phyloP scores from a whole-genome alignment of 2,113 vertebrate species.

The Phalacrocorax pelagicus region DNA sequence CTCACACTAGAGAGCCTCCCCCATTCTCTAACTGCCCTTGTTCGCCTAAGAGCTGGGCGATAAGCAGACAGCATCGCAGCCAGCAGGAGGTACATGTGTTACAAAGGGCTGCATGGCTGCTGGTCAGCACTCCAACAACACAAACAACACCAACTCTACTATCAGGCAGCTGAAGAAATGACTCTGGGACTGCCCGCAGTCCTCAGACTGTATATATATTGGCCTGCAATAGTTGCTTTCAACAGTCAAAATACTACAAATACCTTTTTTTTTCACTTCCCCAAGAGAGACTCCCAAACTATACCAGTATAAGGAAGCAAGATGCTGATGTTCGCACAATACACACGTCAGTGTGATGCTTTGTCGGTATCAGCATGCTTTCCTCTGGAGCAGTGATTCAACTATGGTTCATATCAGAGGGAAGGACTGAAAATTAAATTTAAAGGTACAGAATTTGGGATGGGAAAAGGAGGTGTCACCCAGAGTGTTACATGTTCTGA shows the following conservation, averaged over 20 bases:
- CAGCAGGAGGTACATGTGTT: not conserved
- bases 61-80: not conserved
- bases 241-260: not conserved
- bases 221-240: not conserved
- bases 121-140: not conserved
- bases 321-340: not conserved
- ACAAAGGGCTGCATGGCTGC: not conserved
- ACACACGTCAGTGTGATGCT: not conserved
- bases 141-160: not conserved
- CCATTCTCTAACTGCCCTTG: not conserved
- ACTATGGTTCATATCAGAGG: rapidly evolving
- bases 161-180: not conserved
- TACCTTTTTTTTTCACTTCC: not conserved
- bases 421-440: not conserved
- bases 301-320: not conserved
- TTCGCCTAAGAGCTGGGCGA: not conserved
- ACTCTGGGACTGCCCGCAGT: not conserved
- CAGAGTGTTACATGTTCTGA: not conserved
- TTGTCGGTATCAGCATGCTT: not conserved
- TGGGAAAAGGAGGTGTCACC: not conserved
- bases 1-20: not conserved
- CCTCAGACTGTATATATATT: not conserved
- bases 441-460: not conserved
- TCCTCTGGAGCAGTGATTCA: not conserved
- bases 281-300: not conserved